phyloP scores from a whole-genome alignment of 37 sponge, comb jelly and placozoan species.

The Axinella damicornis region DNA sequence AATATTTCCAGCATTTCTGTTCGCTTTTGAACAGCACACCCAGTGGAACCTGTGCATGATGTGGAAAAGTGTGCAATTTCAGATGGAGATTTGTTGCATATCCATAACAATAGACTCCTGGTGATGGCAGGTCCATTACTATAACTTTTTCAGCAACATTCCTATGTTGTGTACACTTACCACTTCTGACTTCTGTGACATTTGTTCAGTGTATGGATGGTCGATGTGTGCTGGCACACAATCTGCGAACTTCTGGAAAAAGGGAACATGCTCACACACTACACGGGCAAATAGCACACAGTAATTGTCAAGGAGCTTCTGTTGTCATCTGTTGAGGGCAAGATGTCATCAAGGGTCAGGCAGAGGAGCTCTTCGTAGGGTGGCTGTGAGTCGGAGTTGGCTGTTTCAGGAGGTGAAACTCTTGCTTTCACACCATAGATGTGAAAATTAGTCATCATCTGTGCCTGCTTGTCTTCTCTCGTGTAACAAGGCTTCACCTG shows the following conservation, averaged over 20 bases:
- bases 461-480: neutral
- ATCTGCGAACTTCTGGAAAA: neutral
- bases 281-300: neutral
- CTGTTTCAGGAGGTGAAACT: neutral
- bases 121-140: no score
- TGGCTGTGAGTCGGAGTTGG: neutral
- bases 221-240: neutral
- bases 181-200: neutral
- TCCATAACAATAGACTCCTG: no score
- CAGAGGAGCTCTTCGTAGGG: neutral
- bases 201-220: neutral
- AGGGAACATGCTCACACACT: neutral
- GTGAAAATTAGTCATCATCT: neutral
- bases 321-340: neutral
- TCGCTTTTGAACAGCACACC: slow-evolving; percentile 8
- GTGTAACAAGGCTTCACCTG: neutral
- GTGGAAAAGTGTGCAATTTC: no score
- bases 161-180: no score
- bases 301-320: neutral
- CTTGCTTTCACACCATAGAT: neutral
- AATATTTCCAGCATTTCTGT: slow-evolving; percentile 7
- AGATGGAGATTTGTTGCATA: no score
- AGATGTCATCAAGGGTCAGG: neutral
- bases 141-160: no score
- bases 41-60: neutral